phyloP scores from a whole-genome alignment of 2,797 vertebrate species.

The Acanthopagrus latus region DNA sequence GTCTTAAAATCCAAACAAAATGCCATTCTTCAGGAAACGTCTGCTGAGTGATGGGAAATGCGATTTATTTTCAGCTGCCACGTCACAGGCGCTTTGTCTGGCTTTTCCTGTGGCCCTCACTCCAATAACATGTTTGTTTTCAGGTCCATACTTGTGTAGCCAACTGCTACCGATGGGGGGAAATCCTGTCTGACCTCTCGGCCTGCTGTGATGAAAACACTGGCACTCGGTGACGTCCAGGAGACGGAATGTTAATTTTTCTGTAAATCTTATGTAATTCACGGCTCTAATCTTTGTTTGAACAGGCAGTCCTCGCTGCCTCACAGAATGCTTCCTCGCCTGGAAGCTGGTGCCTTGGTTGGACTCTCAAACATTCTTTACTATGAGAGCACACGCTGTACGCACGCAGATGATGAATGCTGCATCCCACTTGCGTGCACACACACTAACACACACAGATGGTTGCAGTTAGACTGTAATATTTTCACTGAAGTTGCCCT shows the following conservation, averaged over 20 bases:
- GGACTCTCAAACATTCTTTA: constrained; percentile 21
- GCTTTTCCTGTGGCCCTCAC: constrained; percentile 72
- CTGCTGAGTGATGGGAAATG: constrained; percentile 65
- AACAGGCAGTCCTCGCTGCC: constrained; percentile 45
- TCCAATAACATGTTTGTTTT: constrained; percentile 82
- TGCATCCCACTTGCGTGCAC: constrained; percentile 49
- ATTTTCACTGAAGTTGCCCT: constrained; percentile 58
- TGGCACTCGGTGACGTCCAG: constrained; percentile 67
- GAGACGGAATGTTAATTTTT: constrained; percentile 60
- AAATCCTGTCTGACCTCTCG: constrained; percentile 81
- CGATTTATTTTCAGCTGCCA: constrained; percentile 69
- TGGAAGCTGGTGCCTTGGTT: constrained; percentile 39
- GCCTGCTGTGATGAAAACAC: constrained; percentile 68
- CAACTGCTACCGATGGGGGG: constrained; percentile 74
- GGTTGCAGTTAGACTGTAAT: constrained; percentile 71
- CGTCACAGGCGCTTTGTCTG: constrained; percentile 76
- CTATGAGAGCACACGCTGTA: constrained; percentile 18
- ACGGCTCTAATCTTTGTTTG: constrained; percentile 64
- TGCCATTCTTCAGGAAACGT: constrained; percentile 57
- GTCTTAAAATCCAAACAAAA: constrained; percentile 59
- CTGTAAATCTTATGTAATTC: constrained; percentile 59
- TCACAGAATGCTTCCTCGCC: constrained; percentile 15
- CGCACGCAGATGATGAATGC: constrained; percentile 43
- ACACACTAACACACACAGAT: constrained; percentile 62
- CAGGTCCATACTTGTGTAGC: constrained; percentile 75